Evolutionary conservation across 2,888 invertebrate species (phyloP).

Genomic region (Limnephilus rhombicus): DNA sequence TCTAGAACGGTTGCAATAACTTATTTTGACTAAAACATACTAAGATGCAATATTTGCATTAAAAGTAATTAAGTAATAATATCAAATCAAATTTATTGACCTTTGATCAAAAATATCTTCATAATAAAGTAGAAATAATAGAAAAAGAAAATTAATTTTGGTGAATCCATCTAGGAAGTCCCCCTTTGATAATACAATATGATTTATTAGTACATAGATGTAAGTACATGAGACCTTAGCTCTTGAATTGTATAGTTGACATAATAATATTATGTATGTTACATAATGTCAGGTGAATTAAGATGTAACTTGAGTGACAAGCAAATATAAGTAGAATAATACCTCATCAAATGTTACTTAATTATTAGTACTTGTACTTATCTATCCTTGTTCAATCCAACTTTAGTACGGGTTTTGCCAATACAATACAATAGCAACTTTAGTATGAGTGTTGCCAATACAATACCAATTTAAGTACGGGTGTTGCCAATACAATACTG

Average conservation of each 20-base stretch:
- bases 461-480: too few species aligned
- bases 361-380: neutral
- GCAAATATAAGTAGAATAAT: constrained; percentile 12
- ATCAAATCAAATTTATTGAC: neutral
- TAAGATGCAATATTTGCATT: constrained; percentile 6
- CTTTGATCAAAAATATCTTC: neutral
- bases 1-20: neutral
- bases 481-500: neutral
- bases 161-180: constrained; percentile 27
- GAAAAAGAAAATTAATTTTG: constrained; percentile 6
- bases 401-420: too few species aligned
- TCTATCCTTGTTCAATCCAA: neutral
- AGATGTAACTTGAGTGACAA: constrained; percentile 20
- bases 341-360: neutral
- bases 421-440: neutral
- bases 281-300: neutral
- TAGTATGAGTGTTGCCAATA: too few species aligned
- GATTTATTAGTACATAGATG: neutral
- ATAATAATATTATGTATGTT: neutral
- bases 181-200: constrained; percentile 16
- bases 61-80: constrained; percentile 18
- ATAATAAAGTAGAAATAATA: constrained; percentile 7
- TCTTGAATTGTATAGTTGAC: neutral
- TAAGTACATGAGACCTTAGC: neutral
- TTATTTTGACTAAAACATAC: constrained; percentile 7